Conservation (phyloP, 2,113 vertebrate species). For the Fregata magnificens region DNA sequence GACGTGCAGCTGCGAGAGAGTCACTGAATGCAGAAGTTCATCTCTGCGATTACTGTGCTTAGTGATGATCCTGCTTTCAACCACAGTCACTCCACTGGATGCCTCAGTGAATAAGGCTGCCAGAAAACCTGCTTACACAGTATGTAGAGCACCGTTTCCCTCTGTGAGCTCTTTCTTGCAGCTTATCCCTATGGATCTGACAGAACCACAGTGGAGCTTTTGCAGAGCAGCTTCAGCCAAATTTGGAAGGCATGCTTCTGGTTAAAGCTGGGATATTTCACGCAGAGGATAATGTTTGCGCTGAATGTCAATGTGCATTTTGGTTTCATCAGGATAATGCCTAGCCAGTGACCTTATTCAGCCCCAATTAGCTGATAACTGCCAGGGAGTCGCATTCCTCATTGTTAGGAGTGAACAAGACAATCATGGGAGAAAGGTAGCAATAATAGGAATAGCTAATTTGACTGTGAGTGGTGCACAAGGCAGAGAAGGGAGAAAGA, state of each 20-base stretch:
- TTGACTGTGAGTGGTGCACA: background rate
- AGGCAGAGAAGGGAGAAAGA: background rate
- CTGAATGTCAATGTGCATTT: background rate
- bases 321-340: slow-evolving; percentile 16
- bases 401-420: slow-evolving; percentile 37
- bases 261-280: background rate
- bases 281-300: background rate
- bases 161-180: background rate
- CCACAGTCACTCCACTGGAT: background rate
- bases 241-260: background rate
- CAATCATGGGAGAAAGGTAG: slow-evolving; percentile 21
- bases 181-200: background rate
- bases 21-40: background rate
- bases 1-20: background rate
- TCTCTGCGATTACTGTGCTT: background rate
- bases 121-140: background rate
- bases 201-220: background rate
- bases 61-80: background rate
- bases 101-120: background rate
- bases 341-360: slow-evolving; percentile 28
- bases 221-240: background rate
- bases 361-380: slow-evolving; percentile 48
- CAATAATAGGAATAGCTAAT: slow-evolving; percentile 46
- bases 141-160: background rate
- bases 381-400: background rate